Evolutionary conservation across 2,888 invertebrate species (phyloP), one percentile per base, ranked within the genome.

Genomic region (Pyrochroa serraticornis): DNA sequence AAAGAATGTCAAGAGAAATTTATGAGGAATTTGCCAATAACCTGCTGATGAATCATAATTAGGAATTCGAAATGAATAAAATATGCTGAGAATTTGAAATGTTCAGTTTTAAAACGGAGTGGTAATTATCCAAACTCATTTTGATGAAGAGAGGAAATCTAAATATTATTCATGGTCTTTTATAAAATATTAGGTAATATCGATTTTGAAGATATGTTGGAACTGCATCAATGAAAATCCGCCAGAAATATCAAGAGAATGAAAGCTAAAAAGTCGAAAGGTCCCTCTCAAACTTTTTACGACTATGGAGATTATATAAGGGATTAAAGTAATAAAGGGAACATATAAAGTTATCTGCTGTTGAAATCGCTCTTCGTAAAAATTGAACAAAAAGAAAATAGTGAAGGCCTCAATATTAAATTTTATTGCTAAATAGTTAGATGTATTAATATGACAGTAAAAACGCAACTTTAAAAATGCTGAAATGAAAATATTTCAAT

Each of bases 251-350:
- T 22, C 3, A 22, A 22, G 3, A 5, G 22, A 22, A 22, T 5
- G 22, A 5, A 22, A 39, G 32, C 33, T 37, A 7, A 44, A 43
- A 38, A 38, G 42, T 9, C 56, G 33, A 43, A 42, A 43, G 14
- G 44, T 10, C 31, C 36, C 49, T 49, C 36, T 38, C 33, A 44
- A 44, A 56, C 30, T 44, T 49, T 56, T 56, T 56, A 56, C 44
- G 38, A 34, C 44, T 32, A 34, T 14, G 33, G 22, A 49, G 49
- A 55, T 55, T 48, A 55, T 37, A 33, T 43, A 44, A 37, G 43
- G 37, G 49, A 55, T 55, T 55, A 55, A 55, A 49, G 49, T 49
- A 56, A 56, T 56, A 56, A 56, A 56, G 44, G 12, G 43, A 34
- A 45, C 34, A 44, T n/a, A n/a, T 44, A 44, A 33, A 44, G 44